Percentiles rank a stretch among this genome's conserved stretches.
phyloP scores from a whole-genome alignment of 1,140 invertebrate species.

The Cyclina sinensis region DNA sequence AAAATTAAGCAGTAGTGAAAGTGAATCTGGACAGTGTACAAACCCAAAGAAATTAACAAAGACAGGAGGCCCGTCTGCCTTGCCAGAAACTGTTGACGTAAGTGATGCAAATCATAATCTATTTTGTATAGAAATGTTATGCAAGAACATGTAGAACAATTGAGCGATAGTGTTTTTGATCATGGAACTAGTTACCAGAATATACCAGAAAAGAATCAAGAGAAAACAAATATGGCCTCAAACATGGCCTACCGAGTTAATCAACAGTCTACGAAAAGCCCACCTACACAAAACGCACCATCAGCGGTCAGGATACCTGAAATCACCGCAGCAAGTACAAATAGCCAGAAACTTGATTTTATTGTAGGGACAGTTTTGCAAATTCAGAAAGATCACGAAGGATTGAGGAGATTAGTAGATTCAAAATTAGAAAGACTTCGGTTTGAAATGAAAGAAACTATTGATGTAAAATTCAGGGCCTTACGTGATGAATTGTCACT shows the following conservation, averaged over 20 bases:
- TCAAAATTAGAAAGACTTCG: neutral
- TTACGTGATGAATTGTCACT: neutral
- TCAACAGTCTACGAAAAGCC: neutral
- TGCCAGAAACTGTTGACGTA: neutral
- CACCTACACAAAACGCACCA: neutral
- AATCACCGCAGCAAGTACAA: neutral
- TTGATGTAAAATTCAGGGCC: neutral
- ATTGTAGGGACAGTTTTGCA: neutral
- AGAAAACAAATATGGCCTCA: neutral
- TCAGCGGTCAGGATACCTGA: neutral
- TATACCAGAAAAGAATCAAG: neutral
- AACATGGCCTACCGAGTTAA: neutral
- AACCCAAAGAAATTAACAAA: neutral
- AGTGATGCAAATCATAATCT: neutral
- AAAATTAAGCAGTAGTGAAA: neutral
- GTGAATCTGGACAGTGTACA: neutral
- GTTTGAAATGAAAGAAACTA: neutral
- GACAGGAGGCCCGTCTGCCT: constrained; percentile 1
- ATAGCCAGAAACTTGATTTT: neutral
- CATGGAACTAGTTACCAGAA: neutral
- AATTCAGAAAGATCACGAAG: neutral
- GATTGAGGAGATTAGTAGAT: neutral
- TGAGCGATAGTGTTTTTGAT: neutral
- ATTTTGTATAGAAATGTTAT: neutral
- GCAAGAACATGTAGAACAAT: neutral